These are phyloP conservation scores for Operophtera brumata DNA, from an alignment of 2,888 invertebrate species.

Conservation along the genomic window DNA sequence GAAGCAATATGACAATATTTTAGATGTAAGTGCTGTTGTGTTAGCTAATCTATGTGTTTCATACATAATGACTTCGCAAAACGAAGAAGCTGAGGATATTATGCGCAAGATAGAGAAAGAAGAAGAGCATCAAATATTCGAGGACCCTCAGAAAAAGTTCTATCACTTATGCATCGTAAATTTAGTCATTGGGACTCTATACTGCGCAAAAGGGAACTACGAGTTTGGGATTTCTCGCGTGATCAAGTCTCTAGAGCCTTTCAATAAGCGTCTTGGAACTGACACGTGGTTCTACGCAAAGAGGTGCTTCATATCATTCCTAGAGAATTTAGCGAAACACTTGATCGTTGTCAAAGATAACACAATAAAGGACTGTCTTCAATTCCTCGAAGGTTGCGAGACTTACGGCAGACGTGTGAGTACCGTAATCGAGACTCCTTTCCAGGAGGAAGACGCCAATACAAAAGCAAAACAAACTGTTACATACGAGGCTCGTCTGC, in stretches of 20 bases:
- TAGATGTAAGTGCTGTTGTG: slow-evolving; percentile 98
- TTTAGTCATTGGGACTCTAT: slow-evolving; percentile 98
- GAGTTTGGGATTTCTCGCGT: slow-evolving; percentile 99
- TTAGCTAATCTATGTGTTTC: slow-evolving; percentile 99
- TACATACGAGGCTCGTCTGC: slow-evolving; percentile 91
- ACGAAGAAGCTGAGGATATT: slow-evolving; percentile 98
- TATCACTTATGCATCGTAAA: slow-evolving; percentile 99
- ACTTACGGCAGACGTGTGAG: slow-evolving; percentile 91
- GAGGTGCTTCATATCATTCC: slow-evolving; percentile 94
- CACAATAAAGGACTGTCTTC: slow-evolving; percentile 92
- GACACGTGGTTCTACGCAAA: slow-evolving; percentile 99
- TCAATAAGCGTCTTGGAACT: slow-evolving; percentile 95
- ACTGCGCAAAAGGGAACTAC: slow-evolving; percentile 99
- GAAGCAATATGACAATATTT: slow-evolving; percentile 95
- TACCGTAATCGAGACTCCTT: slow-evolving; percentile 90
- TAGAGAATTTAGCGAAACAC: slow-evolving; percentile 95
- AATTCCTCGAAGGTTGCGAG: slow-evolving; percentile 95
- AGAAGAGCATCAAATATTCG: slow-evolving; percentile 95
- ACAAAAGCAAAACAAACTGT: slow-evolving; percentile 92
- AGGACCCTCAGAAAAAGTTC: slow-evolving; percentile 95
- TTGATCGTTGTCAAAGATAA: slow-evolving; percentile 93
- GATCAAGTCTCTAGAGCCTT: slow-evolving; percentile 97
- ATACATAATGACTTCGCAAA: slow-evolving; percentile 99
- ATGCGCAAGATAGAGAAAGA: slow-evolving; percentile 99
- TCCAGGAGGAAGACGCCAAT: slow-evolving; percentile 85